Evolutionary conservation across 1,140 invertebrate species (phyloP), one percentile per base, ranked within the genome.

Genomic region (Copidosoma floridanum): DNA sequence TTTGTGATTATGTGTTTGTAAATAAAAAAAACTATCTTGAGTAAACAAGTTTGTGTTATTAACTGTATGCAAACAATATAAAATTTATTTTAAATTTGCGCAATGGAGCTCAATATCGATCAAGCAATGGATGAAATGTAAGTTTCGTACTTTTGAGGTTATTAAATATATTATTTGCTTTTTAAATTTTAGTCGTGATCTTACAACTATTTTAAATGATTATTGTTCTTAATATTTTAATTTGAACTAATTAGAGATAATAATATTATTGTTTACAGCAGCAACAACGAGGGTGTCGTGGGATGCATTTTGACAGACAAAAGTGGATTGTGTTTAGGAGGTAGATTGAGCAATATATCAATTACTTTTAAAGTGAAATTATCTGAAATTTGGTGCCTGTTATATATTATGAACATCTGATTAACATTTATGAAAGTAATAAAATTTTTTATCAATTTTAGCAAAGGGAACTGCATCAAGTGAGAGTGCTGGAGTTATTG

Each of bases 271-370:
- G 64, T 50, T 58, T 62, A 59, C 35, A 81, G 78, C 23, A 69
- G 65, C 41, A 72, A 69, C 46, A 60, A 23, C 0, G 71, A 73
- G 48, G 67, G 67, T 26, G 70, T 78, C 16, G 63, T 73, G 14
- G 78, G 80, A 16, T 80, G 77, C 47, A 63, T 81, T 52, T 66
- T 80, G 41, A 69, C 77, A 6, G 78, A 81, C 65, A 70, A 74
- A 56, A 68, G 73, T 52, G 80, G 80, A 48, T 70, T 81, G 47
- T 81, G 77, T 59, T 71, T 81, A 56, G 79, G 74, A 72, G 73
- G 80, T 81, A 57, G 20, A 40, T 43, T 24, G 20, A 50, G 38
- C 5, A 37, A 12, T n/a, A n/a, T n/a, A n/a, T n/a, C n/a, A n/a
- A n/a, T n/a, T n/a, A n/a, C n/a, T n/a, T n/a, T n/a, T n/a, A n/a